Evolutionary conservation across 2,113 vertebrate genomes (phyloP), one percentile per base, ranked within the genome.

Genomic region (Eurypyga helias): DNA sequence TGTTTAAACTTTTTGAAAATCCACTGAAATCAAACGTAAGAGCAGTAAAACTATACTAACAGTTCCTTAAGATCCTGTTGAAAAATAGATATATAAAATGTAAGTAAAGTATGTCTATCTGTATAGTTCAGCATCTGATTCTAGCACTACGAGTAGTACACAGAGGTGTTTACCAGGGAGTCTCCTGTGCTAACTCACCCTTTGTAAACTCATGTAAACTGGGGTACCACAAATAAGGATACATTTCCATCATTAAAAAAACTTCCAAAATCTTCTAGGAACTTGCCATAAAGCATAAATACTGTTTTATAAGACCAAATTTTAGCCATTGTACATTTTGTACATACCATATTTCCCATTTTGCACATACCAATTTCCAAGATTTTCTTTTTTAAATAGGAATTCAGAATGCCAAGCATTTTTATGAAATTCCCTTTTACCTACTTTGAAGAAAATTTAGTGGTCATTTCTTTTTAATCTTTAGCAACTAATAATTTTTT

Each of bases 1-100:
- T 83, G 57, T 82, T 94, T 93, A 87, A 94, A 93, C 49, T 96
- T 82, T 64, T 89, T 29, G 49, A 83, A 96, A 98, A 96, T 60
- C 36, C 46, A 93, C 90, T 96, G 82, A 97, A 97, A 96, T 82
- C 65, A 85, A 96, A 54, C 54, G 18, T 55, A 87, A 94, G 46
- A 90, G 87, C 43, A 96, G 31, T 52, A 85, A 55, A 94, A 60
- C 57, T 81, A 69, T 8, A 54, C 29, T 29, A 64, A 78, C 11
- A 91, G 38, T 11, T 76, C 64, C 36, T 33, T 33, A 78, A 91
- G 60, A 52, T 2, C 75, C 19, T 54, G 18, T 21, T 45, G 20
- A 78, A 90, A 93, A 93, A 81, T 1, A 58, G 25, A 17, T 6
- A 52, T 57, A 33, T 46, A 77, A 80, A 90, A 87, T n/a, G 10